A percentile compares a stretch with the other conserved stretches of the same genome.
Evolutionary conservation across 1,140 invertebrate species (phyloP).

Genomic region (Listronotus bonariensis): DNA sequence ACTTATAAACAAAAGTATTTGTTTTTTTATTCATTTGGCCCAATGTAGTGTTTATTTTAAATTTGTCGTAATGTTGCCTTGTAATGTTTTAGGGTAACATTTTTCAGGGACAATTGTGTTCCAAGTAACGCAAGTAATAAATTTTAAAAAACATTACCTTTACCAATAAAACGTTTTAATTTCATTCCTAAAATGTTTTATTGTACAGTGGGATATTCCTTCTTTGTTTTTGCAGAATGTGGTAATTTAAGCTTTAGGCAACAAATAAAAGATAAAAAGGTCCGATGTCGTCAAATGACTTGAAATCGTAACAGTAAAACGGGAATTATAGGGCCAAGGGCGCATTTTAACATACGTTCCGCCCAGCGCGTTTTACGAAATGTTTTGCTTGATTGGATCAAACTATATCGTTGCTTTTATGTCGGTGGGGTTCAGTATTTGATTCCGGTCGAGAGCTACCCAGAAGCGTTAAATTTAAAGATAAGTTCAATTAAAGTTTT

Average conservation of each 20-base stretch:
- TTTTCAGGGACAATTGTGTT: too few species aligned
- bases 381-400: conserved; percentile 40
- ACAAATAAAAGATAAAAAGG: conserved; percentile 8
- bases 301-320: conserved; percentile 36
- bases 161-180: too few species aligned
- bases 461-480: conserved; percentile 32
- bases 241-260: not conserved
- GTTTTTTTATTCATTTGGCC: too few species aligned
- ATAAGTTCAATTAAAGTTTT: conserved; percentile 42
- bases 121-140: too few species aligned
- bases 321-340: conserved; percentile 26
- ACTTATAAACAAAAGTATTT: too few species aligned
- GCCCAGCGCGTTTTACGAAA: conserved; percentile 31
- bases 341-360: conserved; percentile 38
- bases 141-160: too few species aligned
- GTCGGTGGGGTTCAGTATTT: conserved; percentile 24
- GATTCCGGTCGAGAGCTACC: conserved; percentile 17
- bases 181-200: too few species aligned
- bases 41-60: too few species aligned
- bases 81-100: too few species aligned
- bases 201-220: too few species aligned
- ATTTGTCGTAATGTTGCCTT: too few species aligned
- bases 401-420: conserved; percentile 35
- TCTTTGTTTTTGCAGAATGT: too few species aligned
- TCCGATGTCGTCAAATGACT: conserved; percentile 19